A percentile compares a stretch with the other conserved stretches of the same genome.
Evolutionary conservation across 2,888 invertebrate genomes (phyloP).

Genomic region (Drosophila atripex): DNA sequence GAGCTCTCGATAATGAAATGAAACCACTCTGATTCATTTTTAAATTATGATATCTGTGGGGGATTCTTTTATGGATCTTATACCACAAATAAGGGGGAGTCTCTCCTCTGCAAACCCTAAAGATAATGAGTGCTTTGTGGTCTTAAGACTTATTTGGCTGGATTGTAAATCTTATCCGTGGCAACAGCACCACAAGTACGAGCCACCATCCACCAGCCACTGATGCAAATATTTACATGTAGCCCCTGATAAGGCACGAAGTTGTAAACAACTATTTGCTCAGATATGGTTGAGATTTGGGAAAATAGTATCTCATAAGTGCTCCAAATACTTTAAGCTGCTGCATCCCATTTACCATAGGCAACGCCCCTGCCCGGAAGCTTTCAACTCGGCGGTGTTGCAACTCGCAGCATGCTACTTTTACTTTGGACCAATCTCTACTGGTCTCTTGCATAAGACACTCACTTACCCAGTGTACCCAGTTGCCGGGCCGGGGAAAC

Average conservation of each 20-base stretch:
- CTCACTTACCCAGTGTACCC: neutral
- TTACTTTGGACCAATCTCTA: slow-evolving; percentile 59
- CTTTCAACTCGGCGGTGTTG: slow-evolving; percentile 52
- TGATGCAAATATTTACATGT: slow-evolving; percentile 70
- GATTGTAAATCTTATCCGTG: slow-evolving; percentile 25
- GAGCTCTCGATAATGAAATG: too few relatives aligned
- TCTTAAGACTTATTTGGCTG: neutral
- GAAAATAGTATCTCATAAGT: slow-evolving; percentile 9
- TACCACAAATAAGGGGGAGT: neutral
- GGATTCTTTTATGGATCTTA: neutral
- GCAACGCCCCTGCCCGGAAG: slow-evolving; percentile 65
- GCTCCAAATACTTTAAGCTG: slow-evolving; percentile 18
- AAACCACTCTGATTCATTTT: neutral
- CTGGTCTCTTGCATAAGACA: slow-evolving; percentile 41
- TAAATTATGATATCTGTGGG: neutral
- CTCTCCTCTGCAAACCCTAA: too few relatives aligned
- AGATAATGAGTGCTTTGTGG: neutral
- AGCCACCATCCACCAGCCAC: slow-evolving; percentile 29
- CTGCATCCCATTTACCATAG: slow-evolving; percentile 24
- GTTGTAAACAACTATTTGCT: slow-evolving; percentile 31
- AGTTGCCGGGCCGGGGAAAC: slow-evolving; percentile 13
- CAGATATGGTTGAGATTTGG: slow-evolving; percentile 31
- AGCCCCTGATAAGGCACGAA: slow-evolving; percentile 53
- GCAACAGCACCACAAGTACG: neutral
- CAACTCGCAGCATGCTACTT: slow-evolving; percentile 59